phyloP scores from a whole-genome alignment of 2,888 invertebrate species.

The Thyatira batis region DNA sequence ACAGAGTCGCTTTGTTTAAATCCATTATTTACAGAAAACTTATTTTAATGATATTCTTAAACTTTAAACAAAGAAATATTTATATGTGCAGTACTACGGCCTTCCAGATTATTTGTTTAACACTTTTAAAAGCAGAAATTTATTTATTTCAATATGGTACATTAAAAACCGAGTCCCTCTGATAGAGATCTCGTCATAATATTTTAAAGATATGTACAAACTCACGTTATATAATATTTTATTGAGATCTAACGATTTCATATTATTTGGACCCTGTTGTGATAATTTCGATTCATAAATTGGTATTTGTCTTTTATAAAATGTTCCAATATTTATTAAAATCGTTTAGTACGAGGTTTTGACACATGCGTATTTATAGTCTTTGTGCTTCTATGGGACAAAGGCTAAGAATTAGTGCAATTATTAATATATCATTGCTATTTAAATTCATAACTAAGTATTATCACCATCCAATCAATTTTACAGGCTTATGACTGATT shows the following conservation, averaged over 20 bases:
- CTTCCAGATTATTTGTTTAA: not conserved
- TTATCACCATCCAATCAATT: not conserved
- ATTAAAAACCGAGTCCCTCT: not conserved
- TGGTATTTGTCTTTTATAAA: not conserved
- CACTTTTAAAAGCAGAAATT: not conserved
- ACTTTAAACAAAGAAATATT: no score
- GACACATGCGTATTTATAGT: not conserved
- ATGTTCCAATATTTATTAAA: not conserved
- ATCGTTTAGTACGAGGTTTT: not conserved
- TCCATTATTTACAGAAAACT: no score
- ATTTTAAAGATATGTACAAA: slow-evolving; percentile 4
- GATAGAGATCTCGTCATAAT: not conserved
- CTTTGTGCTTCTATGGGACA: not conserved
- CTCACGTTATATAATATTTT: not conserved
- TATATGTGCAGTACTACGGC: not conserved
- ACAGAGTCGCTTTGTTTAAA: no score
- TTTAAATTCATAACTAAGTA: not conserved
- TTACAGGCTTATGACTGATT: no score
- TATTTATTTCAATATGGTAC: not conserved
- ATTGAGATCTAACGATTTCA: not conserved
- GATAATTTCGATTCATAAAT: not conserved
- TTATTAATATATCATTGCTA: not conserved
- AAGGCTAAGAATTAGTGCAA: not conserved
- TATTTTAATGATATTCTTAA: no score
- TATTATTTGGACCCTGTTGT: slow-evolving; percentile 6